Percentiles rank a stretch among this genome's conserved stretches.
Conservation (phyloP, 1,140 invertebrate species). For the Leptonema lineaticorne region DNA sequence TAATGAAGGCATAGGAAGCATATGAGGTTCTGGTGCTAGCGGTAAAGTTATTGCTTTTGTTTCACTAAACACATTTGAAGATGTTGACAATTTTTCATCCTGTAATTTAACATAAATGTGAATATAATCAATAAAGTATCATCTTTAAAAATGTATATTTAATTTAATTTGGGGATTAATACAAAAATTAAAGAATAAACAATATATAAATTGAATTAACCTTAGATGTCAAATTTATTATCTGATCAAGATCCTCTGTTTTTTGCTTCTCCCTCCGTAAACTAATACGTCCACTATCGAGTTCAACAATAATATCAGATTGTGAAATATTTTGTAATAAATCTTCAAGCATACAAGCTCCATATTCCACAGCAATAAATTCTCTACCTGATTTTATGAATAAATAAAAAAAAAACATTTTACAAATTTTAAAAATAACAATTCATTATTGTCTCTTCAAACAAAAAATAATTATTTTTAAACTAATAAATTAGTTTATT, state of each 20-base stretch:
- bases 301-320: constrained; percentile 43
- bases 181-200: no score
- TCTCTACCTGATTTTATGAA: constrained; percentile 41
- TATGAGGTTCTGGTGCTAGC: constrained; percentile 34
- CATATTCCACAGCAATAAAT: constrained; percentile 48
- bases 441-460: no score
- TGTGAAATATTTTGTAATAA: constrained; percentile 47
- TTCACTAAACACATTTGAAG: constrained; percentile 45
- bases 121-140: not conserved
- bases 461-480: no score
- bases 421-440: not conserved
- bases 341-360: constrained; percentile 51
- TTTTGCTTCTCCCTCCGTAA: constrained; percentile 49
- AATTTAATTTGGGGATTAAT: no score
- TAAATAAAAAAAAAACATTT: constrained; percentile 41
- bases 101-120: not conserved
- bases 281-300: constrained; percentile 48
- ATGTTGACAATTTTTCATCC: constrained; percentile 50
- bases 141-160: no score
- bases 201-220: no score
- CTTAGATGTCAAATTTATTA: constrained; percentile 48
- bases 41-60: constrained; percentile 31
- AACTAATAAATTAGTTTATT: no score
- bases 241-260: constrained; percentile 47
- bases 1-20: constrained; percentile 35